A percentile compares a stretch with the other conserved stretches of the same genome.
Evolutionary conservation across 1,140 invertebrate species (phyloP).

Genomic region (Liolophura sinensis): DNA sequence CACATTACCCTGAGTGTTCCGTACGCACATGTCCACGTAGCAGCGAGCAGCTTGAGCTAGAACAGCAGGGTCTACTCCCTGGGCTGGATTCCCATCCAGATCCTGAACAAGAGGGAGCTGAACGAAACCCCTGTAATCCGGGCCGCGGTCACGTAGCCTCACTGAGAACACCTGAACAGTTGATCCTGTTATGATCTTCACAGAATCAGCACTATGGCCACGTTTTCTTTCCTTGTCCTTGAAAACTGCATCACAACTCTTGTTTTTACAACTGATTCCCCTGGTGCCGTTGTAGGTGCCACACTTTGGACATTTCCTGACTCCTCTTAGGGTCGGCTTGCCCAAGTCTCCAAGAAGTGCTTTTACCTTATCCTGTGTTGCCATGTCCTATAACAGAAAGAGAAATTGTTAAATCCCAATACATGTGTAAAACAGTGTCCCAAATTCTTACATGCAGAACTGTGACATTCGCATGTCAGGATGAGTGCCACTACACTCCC

Average conservation of each 20-base stretch:
- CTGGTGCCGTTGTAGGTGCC: constrained; percentile 77
- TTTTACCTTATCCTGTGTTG: constrained; percentile 53
- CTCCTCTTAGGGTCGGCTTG: constrained; percentile 71
- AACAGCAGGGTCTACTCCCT: constrained; percentile 57
- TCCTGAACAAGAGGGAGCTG: constrained; percentile 66
- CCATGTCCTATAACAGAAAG: constrained; percentile 7
- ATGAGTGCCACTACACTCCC: too few species aligned
- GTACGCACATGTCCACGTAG: constrained; percentile 68
- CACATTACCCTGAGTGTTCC: constrained; percentile 31
- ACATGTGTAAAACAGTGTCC: constrained; percentile 11
- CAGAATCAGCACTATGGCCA: constrained; percentile 68
- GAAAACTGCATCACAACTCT: constrained; percentile 73
- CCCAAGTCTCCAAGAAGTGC: constrained; percentile 68
- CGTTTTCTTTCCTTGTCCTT: constrained; percentile 71
- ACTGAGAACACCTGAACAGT: constrained; percentile 72
- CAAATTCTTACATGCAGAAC: constrained; percentile 16
- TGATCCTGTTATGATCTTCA: constrained; percentile 70
- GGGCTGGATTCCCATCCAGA: constrained; percentile 59
- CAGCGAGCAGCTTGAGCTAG: constrained; percentile 66
- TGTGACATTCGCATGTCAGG: constrained; percentile 5
- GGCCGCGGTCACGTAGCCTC: constrained; percentile 69
- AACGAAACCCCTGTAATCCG: constrained; percentile 76
- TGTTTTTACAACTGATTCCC: constrained; percentile 77
- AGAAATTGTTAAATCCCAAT: constrained; percentile 22
- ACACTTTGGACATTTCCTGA: constrained; percentile 79